Base-by-base conservation (phyloP, 2,797 vertebrate genomes). In the Helicolenus hilgendorfi region DNA sequence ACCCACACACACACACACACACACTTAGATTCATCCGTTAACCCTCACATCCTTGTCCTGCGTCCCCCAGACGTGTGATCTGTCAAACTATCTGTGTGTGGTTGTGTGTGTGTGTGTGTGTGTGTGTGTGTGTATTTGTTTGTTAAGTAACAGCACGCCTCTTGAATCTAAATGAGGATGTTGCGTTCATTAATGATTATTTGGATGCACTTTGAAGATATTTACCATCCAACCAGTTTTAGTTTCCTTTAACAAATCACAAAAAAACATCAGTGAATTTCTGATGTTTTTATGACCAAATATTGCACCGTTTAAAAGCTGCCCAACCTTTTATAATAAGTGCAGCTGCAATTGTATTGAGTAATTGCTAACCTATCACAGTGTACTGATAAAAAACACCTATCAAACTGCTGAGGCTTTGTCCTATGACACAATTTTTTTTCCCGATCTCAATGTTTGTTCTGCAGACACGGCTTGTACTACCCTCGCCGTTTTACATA, bases 401-500 rank as follows among this genome's bases (percentile, higher is more conserved):
- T 24, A 35, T 73, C 71, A 71, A 74, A 63, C 49, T 41, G n/a
- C 29, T 7, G n/a, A 59, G 22, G 36, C 67, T 68, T 89, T 75
- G 41, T 78, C 41, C 78, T 72, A 15, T 68, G 53, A 62, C 49
- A 55, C 1, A 11, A 13, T 45, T 26, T 53, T 20, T 24, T 58
- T 10, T 67, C 11, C 20, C 1, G 1, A 59, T 74, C 27, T 35
- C 24, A 9, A 1, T 38, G 35, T 82, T 89, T 76, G 75, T 77
- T 73, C 26, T 22, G 22, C 36, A 65, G 64, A 71, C 26, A 36
- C 2, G 62, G 7, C 53, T 59, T 73, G 55, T 56, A 18, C 41
- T 20, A 24, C 26, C 63, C 58, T n/a, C 35, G 64, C 55, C 38
- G 79, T 89, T 88, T 86, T 53, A 69, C 71, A 83, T 81, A 53